Percentiles rank a stretch among this genome's conserved stretches.
Conservation (phyloP, 2,113 vertebrate genomes). For the Erinaceus europaeus region DNA sequence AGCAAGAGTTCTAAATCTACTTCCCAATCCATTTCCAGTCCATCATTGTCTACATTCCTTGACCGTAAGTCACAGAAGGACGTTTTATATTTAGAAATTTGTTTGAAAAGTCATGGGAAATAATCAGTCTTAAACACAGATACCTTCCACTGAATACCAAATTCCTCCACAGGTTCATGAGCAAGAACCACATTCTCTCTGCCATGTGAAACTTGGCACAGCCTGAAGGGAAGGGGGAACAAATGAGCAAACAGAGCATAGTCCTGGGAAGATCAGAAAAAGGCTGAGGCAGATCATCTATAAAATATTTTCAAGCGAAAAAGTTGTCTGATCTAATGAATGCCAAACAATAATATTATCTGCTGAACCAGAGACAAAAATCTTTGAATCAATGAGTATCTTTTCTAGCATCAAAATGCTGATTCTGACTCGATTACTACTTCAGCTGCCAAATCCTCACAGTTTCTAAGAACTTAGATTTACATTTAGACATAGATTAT, state of each 20-base stretch:
- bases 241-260: background rate
- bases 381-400: slow-evolving; percentile 23
- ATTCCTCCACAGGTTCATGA: background rate
- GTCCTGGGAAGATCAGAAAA: background rate
- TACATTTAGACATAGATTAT: background rate
- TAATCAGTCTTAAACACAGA: background rate
- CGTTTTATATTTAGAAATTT: slow-evolving; percentile 12
- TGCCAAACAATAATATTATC: background rate
- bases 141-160: background rate
- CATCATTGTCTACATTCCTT: background rate
- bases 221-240: background rate
- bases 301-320: slow-evolving; percentile 7
- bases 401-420: slow-evolving; percentile 36
- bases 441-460: slow-evolving; percentile 10
- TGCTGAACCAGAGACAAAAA: background rate
- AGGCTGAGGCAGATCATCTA: background rate
- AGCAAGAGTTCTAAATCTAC: background rate
- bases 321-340: background rate
- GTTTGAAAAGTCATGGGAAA: slow-evolving; percentile 1
- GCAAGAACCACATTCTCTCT: background rate
- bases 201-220: background rate
- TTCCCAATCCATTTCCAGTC: background rate
- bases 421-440: background rate
- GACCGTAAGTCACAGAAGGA: background rate
- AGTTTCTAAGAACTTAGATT: background rate